phyloP scores from a whole-genome alignment of 2,797 vertebrate genomes.

The Monodelphis domestica region DNA sequence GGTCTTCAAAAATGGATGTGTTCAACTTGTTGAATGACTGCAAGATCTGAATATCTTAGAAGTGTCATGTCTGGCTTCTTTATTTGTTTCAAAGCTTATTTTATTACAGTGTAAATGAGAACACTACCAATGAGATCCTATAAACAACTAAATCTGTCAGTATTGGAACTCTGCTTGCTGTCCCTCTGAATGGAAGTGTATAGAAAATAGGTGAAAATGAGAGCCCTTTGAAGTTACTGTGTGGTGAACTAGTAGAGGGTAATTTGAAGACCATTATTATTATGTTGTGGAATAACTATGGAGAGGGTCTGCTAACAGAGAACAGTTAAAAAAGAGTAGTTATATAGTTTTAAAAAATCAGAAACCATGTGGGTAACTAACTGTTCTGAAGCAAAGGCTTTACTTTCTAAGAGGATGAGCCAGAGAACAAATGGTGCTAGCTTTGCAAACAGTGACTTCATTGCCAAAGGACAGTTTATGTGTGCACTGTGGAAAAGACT shows the following conservation, averaged over 20 bases:
- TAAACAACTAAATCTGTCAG: background rate
- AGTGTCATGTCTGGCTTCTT: background rate
- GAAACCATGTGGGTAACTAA: background rate
- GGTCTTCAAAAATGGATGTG: background rate
- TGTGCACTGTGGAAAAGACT: background rate
- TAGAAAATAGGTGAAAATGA: background rate
- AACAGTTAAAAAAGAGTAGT: background rate
- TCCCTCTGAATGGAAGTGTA: background rate
- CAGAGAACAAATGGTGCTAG: constrained; percentile 22
- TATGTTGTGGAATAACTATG: background rate
- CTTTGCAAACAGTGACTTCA: constrained; percentile 9
- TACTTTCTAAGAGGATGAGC: constrained; percentile 28
- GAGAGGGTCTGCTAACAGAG: background rate
- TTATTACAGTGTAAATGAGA: background rate
- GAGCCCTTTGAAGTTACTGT: background rate
- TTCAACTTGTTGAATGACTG: background rate
- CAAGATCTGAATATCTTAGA: background rate
- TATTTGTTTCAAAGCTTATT: constrained; percentile 3
- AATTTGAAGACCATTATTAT: background rate
- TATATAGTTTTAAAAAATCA: too few relatives aligned
- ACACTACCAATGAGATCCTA: background rate
- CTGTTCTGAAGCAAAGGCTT: background rate
- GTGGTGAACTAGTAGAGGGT: background rate
- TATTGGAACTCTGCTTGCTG: constrained; percentile 11
- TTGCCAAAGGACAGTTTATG: background rate